Conservation (phyloP, 64 coral and sea anemone genomes). For the Cladopsammia gracilis region DNA sequence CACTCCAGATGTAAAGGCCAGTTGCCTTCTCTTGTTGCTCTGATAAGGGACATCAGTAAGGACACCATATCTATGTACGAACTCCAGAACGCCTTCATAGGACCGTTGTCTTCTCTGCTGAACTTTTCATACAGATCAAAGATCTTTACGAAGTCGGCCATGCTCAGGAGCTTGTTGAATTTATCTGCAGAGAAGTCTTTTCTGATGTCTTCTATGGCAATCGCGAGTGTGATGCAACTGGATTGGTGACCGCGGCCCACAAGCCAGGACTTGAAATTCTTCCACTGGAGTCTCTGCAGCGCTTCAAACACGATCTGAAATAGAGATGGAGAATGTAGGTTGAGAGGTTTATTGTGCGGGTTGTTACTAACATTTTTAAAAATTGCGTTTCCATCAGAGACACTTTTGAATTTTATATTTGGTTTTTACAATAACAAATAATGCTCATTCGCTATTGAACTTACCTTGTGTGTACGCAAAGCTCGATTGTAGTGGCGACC, state of each 20-base stretch:
- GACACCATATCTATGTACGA: slow-evolving; percentile 26
- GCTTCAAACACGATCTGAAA: slow-evolving; percentile 14
- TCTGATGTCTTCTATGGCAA: background rate
- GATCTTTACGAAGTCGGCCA: background rate
- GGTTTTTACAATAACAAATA: background rate
- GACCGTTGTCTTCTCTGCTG: slow-evolving; percentile 32
- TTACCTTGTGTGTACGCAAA: slow-evolving; percentile 63
- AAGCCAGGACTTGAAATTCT: background rate
- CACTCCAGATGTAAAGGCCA: slow-evolving; percentile 19
- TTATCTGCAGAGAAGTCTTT: slow-evolving; percentile 23
- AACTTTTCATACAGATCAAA: slow-evolving; percentile 23
- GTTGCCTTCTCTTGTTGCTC: slow-evolving; percentile 64
- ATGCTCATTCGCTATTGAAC: too few species aligned
- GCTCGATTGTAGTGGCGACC: slow-evolving; percentile 61
- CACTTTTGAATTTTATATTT: background rate
- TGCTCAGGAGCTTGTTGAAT: slow-evolving; percentile 2
- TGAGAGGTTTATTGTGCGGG: too few species aligned
- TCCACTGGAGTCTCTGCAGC: slow-evolving; percentile 1
- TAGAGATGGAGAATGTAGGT: slow-evolving; percentile 14
- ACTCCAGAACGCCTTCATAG: slow-evolving; percentile 32
- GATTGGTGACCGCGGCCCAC: background rate
- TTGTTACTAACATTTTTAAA: too few species aligned
- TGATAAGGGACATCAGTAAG: background rate
- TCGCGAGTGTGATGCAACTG: background rate
- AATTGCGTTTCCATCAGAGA: too few species aligned